Conservation (phyloP, 2,797 vertebrate genomes). For the Carapus acus region DNA sequence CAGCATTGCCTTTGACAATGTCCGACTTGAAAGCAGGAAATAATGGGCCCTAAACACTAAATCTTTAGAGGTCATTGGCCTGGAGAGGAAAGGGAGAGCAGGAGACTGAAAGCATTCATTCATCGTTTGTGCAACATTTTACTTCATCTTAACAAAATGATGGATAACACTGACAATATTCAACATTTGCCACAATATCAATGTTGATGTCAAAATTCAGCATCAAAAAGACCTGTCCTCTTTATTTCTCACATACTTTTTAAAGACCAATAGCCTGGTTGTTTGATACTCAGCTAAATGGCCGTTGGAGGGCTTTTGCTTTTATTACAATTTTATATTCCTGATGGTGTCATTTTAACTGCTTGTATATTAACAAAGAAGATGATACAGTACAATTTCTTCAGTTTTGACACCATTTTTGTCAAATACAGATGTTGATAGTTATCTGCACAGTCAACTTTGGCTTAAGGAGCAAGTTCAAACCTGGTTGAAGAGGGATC, state of each 20-base stretch:
- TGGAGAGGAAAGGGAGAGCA: conserved; percentile 23
- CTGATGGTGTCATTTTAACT: conserved; percentile 7
- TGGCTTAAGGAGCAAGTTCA: no score
- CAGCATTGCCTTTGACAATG: conserved; percentile 69
- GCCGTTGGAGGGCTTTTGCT: conserved; percentile 3
- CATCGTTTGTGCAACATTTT: conserved; percentile 17
- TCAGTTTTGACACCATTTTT: no score
- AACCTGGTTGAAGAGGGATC: no score
- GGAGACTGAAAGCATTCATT: conserved; percentile 20
- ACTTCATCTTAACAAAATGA: neutral
- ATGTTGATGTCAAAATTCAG: conserved; percentile 7
- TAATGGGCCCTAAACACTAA: conserved; percentile 76
- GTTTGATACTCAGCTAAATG: conserved; percentile 31
- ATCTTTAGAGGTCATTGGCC: conserved; percentile 77
- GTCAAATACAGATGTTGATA: no score
- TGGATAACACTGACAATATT: neutral
- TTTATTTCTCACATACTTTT: conserved; percentile 18
- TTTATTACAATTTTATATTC: conserved; percentile 12
- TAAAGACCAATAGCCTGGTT: conserved; percentile 28
- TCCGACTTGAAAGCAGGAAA: conserved; percentile 79
- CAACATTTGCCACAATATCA: neutral
- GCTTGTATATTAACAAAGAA: conserved; percentile 11
- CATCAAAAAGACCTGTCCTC: neutral
- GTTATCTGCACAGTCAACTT: no score
- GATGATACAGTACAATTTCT: neutral